Percentiles rank a stretch among this genome's conserved stretches.
phyloP scores from a whole-genome alignment of 2,797 vertebrate genomes.

The Buphagus erythrorhynchus region DNA sequence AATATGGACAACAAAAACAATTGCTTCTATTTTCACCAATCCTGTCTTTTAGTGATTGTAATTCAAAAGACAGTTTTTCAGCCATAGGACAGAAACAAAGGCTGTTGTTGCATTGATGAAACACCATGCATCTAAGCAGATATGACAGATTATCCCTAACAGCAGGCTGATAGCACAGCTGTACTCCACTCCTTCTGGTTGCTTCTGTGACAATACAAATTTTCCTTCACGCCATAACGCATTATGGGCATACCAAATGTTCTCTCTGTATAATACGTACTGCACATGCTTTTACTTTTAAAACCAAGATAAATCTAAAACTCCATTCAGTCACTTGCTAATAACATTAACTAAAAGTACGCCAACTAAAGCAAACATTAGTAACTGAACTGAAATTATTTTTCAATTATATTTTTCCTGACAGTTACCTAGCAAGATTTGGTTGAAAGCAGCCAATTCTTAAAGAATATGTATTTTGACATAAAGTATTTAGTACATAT shows the following conservation, averaged over 20 bases:
- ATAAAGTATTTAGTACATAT: not conserved
- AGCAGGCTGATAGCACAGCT: not conserved
- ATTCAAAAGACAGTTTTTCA: not conserved
- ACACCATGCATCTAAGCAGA: not conserved
- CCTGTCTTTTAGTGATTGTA: not conserved
- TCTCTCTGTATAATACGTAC: not conserved
- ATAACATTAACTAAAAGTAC: not conserved
- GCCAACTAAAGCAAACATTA: not conserved
- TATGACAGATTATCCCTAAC: not conserved
- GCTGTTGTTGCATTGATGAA: not conserved
- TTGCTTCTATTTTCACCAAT: not conserved
- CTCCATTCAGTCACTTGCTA: not conserved
- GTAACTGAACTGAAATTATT: not conserved
- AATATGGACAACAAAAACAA: not conserved
- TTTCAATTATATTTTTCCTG: not conserved
- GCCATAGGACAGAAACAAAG: not conserved
- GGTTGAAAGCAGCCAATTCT: not conserved
- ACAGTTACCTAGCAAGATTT: not conserved
- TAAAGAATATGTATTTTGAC: not conserved
- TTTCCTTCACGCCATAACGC: not conserved
- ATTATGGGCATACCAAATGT: not conserved
- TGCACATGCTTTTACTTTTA: not conserved
- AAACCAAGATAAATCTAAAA: not conserved
- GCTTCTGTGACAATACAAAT: not conserved
- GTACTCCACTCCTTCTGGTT: not conserved